Conservation (phyloP, 2,888 invertebrate species). For the Opisthograptis luteolata region DNA sequence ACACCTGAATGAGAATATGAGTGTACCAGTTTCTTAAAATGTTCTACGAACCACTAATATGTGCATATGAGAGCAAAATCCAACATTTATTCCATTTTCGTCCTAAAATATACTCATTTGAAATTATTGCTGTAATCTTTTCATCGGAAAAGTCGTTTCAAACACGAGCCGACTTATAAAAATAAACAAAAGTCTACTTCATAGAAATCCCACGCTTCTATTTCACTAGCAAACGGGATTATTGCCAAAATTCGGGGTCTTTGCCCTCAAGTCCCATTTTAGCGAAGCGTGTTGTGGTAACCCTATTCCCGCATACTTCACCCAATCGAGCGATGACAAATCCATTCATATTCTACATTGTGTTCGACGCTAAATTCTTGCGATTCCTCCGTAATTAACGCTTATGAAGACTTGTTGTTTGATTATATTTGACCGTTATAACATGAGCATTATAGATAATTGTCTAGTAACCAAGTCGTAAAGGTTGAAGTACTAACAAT, state of each 20-base stretch:
- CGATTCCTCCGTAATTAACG: constrained; percentile 60
- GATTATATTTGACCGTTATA: constrained; percentile 16
- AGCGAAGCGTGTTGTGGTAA: constrained; percentile 35
- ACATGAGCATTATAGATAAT: neutral
- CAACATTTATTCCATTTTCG: too few species aligned
- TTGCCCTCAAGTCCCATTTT: constrained; percentile 14
- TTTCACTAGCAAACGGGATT: constrained; percentile 11
- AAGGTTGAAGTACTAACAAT: neutral
- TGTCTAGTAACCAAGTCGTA: neutral
- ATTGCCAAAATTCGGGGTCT: constrained; percentile 12
- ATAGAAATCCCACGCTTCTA: constrained; percentile 14
- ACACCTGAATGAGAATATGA: too few species aligned
- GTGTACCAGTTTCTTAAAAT: too few species aligned
- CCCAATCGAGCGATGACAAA: constrained; percentile 81
- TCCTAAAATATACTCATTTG: neutral
- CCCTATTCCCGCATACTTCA: constrained; percentile 77
- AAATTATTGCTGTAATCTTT: neutral
- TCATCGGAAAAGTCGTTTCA: neutral
- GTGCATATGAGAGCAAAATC: too few species aligned
- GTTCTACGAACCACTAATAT: too few species aligned
- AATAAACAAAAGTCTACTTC: constrained; percentile 6
- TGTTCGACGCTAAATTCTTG: constrained; percentile 62
- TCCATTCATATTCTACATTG: constrained; percentile 73
- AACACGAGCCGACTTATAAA: neutral
- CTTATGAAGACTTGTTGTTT: constrained; percentile 40